Evolutionary conservation across 1,140 invertebrate species (phyloP), one percentile per base, ranked within the genome.

Genomic region (Zaprionus gabonicus): DNA sequence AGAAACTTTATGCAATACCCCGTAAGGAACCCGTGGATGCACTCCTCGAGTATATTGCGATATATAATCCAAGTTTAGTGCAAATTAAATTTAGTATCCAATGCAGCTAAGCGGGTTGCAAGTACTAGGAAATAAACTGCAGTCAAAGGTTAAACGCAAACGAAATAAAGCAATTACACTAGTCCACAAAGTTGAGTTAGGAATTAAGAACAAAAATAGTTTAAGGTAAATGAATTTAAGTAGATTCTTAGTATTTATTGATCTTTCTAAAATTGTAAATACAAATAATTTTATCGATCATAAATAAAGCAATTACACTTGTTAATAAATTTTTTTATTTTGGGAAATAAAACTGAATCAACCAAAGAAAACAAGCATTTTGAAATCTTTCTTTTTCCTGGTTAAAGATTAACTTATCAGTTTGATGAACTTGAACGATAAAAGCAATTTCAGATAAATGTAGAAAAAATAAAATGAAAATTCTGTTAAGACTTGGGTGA

Each of bases 1-100:
- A 55, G 34, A 73, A 83, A 83, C 56, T 84, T 83, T 58, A 17
- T 49, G 38, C 53, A 59, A 77, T 34, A 49, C 17, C n/a, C 7
- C 46, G n/a, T 20, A 80, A 62, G 31, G 60, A 56, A 72, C 38
- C 53, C 60, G 31, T 49, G 49, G 36, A 63, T 63, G n/a, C 51
- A 20, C 31, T 23, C n/a, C 38, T 66, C 12, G 27, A 23, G 31
- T 15, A 15, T n/a, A 5, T 15, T n/a, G 4, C 20, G 0, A 0
- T 0, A n/a, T n/a, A 44, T 17, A 44, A 44, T 6, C n/a, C 41
- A 44, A 44, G n/a, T 44, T 44, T 44, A 44, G n/a, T 17, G n/a
- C 7, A 46, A 46, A 46, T 46, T 2, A 9, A 46, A 46, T 46
- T 46, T 17, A 46, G 41, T 46, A 17, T 0, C 41, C n/a, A 4